Evolutionary conservation across 1,140 invertebrate species (phyloP).

Genomic region (Procambarus virginalis): DNA sequence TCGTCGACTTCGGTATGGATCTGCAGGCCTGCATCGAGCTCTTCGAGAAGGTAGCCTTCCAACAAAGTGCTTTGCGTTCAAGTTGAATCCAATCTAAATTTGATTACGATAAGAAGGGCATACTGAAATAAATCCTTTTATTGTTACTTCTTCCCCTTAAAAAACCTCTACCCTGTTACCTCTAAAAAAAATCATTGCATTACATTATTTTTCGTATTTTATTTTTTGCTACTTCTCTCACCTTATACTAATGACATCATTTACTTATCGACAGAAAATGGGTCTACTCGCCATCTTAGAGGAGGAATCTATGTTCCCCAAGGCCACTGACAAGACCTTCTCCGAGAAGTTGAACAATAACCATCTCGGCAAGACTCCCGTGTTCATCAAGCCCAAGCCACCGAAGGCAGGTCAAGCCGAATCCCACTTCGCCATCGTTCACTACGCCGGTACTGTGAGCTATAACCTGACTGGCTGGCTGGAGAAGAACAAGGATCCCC

Average conservation of each 20-base stretch:
- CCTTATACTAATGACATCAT: background rate
- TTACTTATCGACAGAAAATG: conserved; percentile 23
- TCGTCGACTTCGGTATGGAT: conserved; percentile 48
- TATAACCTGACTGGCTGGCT: conserved; percentile 44
- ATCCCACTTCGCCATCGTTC: conserved; percentile 45
- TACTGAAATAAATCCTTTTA: too few relatives aligned
- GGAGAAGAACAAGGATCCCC: conserved; percentile 55
- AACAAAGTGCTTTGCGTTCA: background rate
- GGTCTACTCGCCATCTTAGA: conserved; percentile 33
- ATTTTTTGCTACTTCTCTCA: background rate
- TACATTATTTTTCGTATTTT: too few relatives aligned
- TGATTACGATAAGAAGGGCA: too few relatives aligned
- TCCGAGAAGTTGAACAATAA: conserved; percentile 21
- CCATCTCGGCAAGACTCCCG: conserved; percentile 19
- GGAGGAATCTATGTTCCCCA: conserved; percentile 44
- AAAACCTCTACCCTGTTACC: too few relatives aligned
- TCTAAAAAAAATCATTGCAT: too few relatives aligned
- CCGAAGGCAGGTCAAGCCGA: background rate
- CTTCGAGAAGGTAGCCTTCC: conserved; percentile 13
- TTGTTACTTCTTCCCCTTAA: too few relatives aligned
- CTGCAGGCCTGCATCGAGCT: too few relatives aligned
- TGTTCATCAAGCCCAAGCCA: conserved; percentile 38
- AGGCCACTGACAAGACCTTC: conserved; percentile 38
- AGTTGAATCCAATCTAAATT: too few relatives aligned
- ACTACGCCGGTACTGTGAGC: conserved; percentile 44